A percentile compares a stretch with the other conserved stretches of the same genome.
Conservation (phyloP, 2,797 vertebrate species). For the Aldrovandia affinis region DNA sequence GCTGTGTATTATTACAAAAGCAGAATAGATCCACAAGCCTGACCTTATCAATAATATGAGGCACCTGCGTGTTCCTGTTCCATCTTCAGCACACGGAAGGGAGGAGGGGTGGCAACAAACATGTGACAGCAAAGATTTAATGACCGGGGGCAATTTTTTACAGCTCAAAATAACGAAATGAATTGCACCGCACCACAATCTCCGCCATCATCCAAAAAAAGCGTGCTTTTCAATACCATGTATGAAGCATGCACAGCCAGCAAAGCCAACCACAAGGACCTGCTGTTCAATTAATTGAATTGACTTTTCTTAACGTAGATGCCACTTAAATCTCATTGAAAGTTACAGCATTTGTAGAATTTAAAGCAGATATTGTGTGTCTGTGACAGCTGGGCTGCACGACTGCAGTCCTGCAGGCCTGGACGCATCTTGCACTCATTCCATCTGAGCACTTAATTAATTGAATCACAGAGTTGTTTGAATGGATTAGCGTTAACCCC, state of each 20-base stretch:
- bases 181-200: not conserved
- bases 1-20: not conserved
- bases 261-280: not conserved
- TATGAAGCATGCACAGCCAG: conserved; percentile 7
- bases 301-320: conserved; percentile 37
- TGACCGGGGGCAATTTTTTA: not conserved
- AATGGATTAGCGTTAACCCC: conserved; percentile 67
- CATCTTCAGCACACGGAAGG: not conserved
- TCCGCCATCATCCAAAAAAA: not conserved
- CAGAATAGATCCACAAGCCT: too few relatives aligned
- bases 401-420: conserved; percentile 42
- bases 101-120: not conserved
- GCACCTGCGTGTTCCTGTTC: too few relatives aligned
- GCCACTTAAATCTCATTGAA: conserved; percentile 35
- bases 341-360: conserved; percentile 34
- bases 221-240: not conserved
- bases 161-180: not conserved
- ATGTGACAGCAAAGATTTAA: not conserved
- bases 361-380: conserved; percentile 24
- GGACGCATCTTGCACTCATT: conserved; percentile 45
- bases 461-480: conserved; percentile 69
- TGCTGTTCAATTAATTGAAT: conserved; percentile 40
- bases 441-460: conserved; percentile 65
- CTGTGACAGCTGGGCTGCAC: conserved; percentile 32
- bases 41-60: too few relatives aligned